Evolutionary conservation across 2,113 vertebrate species (phyloP).

Genomic region (Lophius piscatorius): DNA sequence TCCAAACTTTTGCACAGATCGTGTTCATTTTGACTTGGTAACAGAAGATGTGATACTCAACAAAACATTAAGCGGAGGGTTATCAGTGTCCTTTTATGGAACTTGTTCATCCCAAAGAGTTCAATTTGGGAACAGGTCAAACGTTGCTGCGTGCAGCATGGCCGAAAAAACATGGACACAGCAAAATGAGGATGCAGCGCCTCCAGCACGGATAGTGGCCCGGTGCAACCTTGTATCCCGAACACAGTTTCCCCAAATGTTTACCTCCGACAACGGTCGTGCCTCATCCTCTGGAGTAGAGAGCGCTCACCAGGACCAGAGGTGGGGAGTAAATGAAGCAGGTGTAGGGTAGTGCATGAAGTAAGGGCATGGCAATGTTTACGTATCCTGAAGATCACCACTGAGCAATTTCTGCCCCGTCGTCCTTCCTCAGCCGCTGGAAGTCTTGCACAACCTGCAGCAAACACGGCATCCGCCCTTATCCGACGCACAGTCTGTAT

Average conservation of each 20-base stretch:
- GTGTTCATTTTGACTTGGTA: neutral
- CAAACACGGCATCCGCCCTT: conserved; percentile 12
- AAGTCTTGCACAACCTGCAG: conserved; percentile 32
- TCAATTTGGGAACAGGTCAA: conserved; percentile 74
- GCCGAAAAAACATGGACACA: conserved; percentile 46
- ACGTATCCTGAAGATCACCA: conserved; percentile 44
- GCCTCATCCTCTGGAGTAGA: neutral
- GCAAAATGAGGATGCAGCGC: conserved; percentile 55
- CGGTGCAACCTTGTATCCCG: conserved; percentile 62
- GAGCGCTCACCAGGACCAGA: conserved; percentile 14
- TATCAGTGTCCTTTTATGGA: neutral
- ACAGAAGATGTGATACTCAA: neutral
- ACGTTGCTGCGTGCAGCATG: conserved; percentile 71
- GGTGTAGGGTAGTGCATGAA: conserved; percentile 21
- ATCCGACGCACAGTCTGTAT: conserved; percentile 30
- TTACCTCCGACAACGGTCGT: neutral
- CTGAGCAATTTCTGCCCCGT: neutral
- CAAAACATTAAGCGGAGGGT: neutral
- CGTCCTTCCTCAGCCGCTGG: conserved; percentile 23
- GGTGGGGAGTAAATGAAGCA: conserved; percentile 6
- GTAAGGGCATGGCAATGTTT: conserved; percentile 74
- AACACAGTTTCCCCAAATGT: conserved; percentile 57
- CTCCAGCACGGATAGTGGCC: conserved; percentile 4
- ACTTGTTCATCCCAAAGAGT: conserved; percentile 27
- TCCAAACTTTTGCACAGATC: neutral